These are phyloP conservation scores for Balearica regulorum DNA, from an alignment of 2,797 vertebrate species.

Conservation along the genomic window DNA sequence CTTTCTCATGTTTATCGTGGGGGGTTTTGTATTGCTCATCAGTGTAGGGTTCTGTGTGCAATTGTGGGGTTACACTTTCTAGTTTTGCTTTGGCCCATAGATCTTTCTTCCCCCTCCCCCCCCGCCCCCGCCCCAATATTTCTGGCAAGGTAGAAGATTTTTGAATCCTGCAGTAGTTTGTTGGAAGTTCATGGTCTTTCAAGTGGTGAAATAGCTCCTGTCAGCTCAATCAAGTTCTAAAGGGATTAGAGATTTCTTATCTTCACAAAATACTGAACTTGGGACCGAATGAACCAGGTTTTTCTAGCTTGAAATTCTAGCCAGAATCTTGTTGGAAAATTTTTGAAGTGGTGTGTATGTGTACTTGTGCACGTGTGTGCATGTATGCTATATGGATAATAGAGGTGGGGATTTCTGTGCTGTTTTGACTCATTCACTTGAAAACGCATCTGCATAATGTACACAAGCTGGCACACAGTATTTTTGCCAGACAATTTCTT, in stretches of 20 bases:
- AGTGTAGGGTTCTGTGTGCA: background rate
- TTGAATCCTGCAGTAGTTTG: background rate
- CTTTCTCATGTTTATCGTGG: background rate
- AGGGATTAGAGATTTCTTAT: background rate
- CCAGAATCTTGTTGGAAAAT: background rate
- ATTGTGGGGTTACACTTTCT: background rate
- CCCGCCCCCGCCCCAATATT: background rate
- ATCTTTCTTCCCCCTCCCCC: no score
- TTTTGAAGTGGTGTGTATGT: background rate
- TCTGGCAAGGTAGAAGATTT: background rate
- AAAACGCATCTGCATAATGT: background rate
- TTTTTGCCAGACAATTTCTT: background rate
- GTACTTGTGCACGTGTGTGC: background rate
- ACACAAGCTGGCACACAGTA: background rate
- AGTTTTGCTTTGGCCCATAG: background rate
- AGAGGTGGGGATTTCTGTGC: background rate
- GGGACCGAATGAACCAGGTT: background rate
- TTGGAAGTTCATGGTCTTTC: background rate
- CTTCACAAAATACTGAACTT: background rate
- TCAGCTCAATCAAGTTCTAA: background rate
- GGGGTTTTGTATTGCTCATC: fast-evolving
- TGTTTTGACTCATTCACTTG: background rate
- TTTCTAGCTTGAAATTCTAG: background rate
- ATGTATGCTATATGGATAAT: no score
- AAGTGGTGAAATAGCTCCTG: background rate